Conservation (phyloP, 2,113 vertebrate genomes). For the Sebastes fasciatus region DNA sequence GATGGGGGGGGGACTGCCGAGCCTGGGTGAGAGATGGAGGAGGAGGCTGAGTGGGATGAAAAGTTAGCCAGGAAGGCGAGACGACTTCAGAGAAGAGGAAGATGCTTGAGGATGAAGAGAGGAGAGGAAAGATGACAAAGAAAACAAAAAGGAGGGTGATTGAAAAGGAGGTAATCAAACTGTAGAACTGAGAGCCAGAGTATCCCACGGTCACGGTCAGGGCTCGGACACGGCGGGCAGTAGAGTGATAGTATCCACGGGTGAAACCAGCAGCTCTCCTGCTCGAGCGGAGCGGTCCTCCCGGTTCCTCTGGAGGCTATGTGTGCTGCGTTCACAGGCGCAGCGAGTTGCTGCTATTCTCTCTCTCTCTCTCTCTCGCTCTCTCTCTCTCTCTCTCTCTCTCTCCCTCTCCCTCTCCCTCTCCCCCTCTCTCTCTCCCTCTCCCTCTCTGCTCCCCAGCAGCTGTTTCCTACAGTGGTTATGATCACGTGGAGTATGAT, state of each 20-base stretch:
- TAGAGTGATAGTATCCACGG: constrained; percentile 70
- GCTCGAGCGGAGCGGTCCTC: constrained; percentile 51
- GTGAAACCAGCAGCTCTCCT: constrained; percentile 42
- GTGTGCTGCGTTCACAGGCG: constrained; percentile 63
- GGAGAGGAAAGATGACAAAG: constrained; percentile 46
- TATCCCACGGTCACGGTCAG: constrained; percentile 57
- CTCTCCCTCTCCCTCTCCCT: constrained; percentile 16
- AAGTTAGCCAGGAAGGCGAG: constrained; percentile 64
- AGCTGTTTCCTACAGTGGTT: constrained; percentile 75
- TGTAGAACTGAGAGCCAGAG: constrained; percentile 47
- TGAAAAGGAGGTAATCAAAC: constrained; percentile 19
- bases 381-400: constrained; percentile 31
- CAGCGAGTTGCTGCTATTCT: constrained; percentile 38
- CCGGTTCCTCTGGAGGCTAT: constrained; percentile 49
- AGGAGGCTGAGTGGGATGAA: constrained; percentile 53
- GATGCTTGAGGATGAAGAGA: constrained; percentile 67
- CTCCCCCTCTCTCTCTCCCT: constrained; percentile 40
- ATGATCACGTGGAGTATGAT: constrained; percentile 80
- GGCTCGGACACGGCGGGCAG: constrained; percentile 18
- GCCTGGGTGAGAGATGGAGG: constrained; percentile 55
- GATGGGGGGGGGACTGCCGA: constrained; percentile 3
- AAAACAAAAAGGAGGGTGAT: constrained; percentile 4
- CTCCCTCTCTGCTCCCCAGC: constrained; percentile 55
- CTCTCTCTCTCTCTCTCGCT: constrained; percentile 2
- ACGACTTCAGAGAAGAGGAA: constrained; percentile 49